Base-by-base conservation (phyloP, 1,140 invertebrate species). In the Drosophila kepulauana region DNA sequence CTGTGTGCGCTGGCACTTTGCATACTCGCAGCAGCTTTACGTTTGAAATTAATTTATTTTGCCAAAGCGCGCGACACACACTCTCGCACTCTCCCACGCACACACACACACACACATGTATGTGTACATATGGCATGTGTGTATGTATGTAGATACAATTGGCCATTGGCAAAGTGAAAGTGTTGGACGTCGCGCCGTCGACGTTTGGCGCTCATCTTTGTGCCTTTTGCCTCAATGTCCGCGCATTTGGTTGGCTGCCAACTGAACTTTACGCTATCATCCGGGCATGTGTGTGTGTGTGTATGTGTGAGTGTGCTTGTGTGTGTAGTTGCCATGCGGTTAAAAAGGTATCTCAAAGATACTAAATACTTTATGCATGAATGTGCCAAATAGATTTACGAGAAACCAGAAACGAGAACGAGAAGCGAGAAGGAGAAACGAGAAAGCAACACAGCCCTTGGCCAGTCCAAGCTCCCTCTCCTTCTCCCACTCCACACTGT, bases 331-430 rank as follows among this genome's bases (percentile, higher is more conserved):
- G 81, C 62, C 78, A 81, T 88, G 85, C 75, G 85, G 85, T 88
- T 88, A 89, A 89, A 88, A 85, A 89, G 85, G 85, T 88, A 88
- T 88, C 85, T 88, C 81, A 85, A 88, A 88, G 85, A 88, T 88
- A 88, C 85, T 88, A 88, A 88, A 88, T 88, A 88, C 85, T 88
- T 88, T 88, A 88, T 88, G 85, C 85, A 89, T 89, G 85, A 89
- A 88, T 88, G 85, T 88, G 85, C 85, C 85, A 88, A 88, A 88
- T 88, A 88, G 84, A 88, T 88, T 88, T 88, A 88, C 84, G 84
- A 88, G 80, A 80, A 75, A 56, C 65, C 63, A 68, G 58, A 57
- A 75, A 41, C 51, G 54, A 64, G 35, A 7, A 38, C 35, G 7
- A 38, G 35, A 75, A 54, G 54, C 35, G 7, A 38, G 35, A 75